Evolutionary conservation across 2,888 invertebrate species (phyloP), one percentile per base, ranked within the genome.

Genomic region (Teinopalpus imperialis): DNA sequence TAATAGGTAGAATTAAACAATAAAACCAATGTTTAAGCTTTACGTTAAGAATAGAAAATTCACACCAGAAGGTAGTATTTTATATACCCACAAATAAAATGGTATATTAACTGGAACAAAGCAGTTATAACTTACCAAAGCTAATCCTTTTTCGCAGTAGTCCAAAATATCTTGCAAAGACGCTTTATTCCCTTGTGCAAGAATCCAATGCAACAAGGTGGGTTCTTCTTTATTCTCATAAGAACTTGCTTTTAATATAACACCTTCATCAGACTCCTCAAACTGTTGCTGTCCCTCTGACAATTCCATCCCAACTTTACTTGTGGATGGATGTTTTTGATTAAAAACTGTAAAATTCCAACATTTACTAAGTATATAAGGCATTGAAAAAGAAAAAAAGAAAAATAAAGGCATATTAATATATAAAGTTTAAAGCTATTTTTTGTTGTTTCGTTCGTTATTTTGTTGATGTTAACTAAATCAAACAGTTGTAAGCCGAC

Each of bases 171-270:
- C 92, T 53, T 94, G 93, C 52, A 97, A 77, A 24, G 93, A 93
- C 39, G 92, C 93, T 59, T 94, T 93, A 64, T 94, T 94, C 59
- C 97, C 97, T 64, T 94, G 94, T 2, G 95, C 93, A 14, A 94
- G 92, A 44, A 97, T 97, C 97, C 97, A 97, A 58, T 96, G 94
- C 46, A 95, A 85, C 23, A 98, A 77, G 14, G 94, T 94, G 1
- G 92, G 80, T 4, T 90, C 89, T 8, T 88, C 86, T 51, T 77
- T 79, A 48, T 65, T 73, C 39, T 81, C 81, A 32, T 68, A 72
- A 26, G 74, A 74, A 4, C 67, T 72, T 7, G 74, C 73, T 47
- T 76, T 75, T 48, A 81, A 86, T 0, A 66, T 69, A 39, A 76
- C 76, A 0, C 75, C 81, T 26, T 82, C 87, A 24, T 81, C 83